A percentile compares a stretch with the other conserved stretches of the same genome.
Conservation (phyloP, 2,113 vertebrate genomes). For the Rhea pennata region DNA sequence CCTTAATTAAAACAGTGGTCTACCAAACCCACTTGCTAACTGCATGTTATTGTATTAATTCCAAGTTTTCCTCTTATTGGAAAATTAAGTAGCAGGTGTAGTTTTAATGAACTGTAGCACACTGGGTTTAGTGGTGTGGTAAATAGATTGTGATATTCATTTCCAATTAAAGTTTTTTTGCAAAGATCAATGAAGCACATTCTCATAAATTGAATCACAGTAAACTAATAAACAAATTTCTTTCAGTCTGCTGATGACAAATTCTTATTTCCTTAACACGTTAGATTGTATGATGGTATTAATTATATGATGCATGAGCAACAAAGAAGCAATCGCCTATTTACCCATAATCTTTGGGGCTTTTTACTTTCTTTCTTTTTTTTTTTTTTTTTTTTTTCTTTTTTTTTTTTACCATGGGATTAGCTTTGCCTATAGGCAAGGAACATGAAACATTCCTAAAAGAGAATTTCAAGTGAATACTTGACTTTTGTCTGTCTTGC, state of each 20-base stretch:
- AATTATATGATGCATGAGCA: slow-evolving; percentile 77
- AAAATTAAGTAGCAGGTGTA: slow-evolving; percentile 81
- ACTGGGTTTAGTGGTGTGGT: slow-evolving; percentile 75
- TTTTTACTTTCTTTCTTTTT: neutral
- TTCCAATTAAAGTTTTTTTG: slow-evolving; percentile 84
- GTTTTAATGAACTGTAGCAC: slow-evolving; percentile 78
- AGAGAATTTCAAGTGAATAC: slow-evolving; percentile 16
- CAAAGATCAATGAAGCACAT: slow-evolving; percentile 84
- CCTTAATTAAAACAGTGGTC: slow-evolving; percentile 1
- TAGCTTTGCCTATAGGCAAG: slow-evolving; percentile 40
- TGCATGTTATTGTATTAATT: slow-evolving; percentile 62
- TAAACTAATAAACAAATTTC: slow-evolving; percentile 83
- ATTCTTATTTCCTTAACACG: slow-evolving; percentile 78
- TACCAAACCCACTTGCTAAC: slow-evolving; percentile 10
- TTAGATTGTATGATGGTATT: slow-evolving; percentile 77
- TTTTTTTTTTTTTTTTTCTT: slow-evolving; percentile 54
- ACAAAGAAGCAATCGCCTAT: slow-evolving; percentile 66
- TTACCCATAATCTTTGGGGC: slow-evolving; percentile 33
- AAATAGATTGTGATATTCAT: slow-evolving; percentile 83
- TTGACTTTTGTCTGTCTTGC: slow-evolving; percentile 33
- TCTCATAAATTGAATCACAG: slow-evolving; percentile 81
- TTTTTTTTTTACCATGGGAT: slow-evolving; percentile 50
- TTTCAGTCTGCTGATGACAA: slow-evolving; percentile 70
- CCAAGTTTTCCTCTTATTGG: slow-evolving; percentile 58
- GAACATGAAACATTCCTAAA: slow-evolving; percentile 34